Evolutionary conservation across 1,140 invertebrate genomes (phyloP), one percentile per base, ranked within the genome.

Genomic region (Meloidogyne hapla): DNA sequence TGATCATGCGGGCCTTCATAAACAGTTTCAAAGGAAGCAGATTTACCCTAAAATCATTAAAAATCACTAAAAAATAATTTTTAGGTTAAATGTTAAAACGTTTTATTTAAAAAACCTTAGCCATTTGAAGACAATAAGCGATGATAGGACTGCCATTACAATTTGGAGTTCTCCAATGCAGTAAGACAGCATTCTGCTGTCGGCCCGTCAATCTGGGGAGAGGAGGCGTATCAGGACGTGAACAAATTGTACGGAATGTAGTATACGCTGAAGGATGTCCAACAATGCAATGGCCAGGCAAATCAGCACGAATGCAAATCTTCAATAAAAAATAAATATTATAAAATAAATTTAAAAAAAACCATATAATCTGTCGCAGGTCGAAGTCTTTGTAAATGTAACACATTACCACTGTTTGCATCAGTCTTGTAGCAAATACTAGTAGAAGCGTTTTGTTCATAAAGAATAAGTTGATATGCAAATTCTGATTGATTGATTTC

Each of bases 401-500:
- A 23, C 25, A 74, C 61, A 66, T 85, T 85, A 40, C 56, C 28
- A 28, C 71, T 56, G n/a, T 56, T 56, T n/a, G 74, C 42, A 26
- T 75, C 74, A 33, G 74, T 75, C 33, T 74, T 63, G 71, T 73
- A 64, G 56, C 42, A 73, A 23, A 64, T 73, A 42, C 64, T 61
- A 9, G 77, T 61, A 33, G 45, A 23, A 3, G 1, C 38, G 23
- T 26, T 33, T 25, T 33, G 33, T 65, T 85, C 83, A 42, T 81
- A 87, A 10, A 85, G 28, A 13, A 83, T 80, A 40, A 85, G 65
- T 66, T 87, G 77, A 65, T 85, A 85, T 15, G 65, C 61, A 65
- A 87, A 85, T 69, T 85, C 83, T 61, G 78, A 82, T 18, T 76
- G 65, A 71, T 85, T 85, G 48, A 85, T 87, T 65, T 85, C 85